Evolutionary conservation across 1,140 invertebrate species (phyloP), one percentile per base, ranked within the genome.

Genomic region (Drosophila neocordata): DNA sequence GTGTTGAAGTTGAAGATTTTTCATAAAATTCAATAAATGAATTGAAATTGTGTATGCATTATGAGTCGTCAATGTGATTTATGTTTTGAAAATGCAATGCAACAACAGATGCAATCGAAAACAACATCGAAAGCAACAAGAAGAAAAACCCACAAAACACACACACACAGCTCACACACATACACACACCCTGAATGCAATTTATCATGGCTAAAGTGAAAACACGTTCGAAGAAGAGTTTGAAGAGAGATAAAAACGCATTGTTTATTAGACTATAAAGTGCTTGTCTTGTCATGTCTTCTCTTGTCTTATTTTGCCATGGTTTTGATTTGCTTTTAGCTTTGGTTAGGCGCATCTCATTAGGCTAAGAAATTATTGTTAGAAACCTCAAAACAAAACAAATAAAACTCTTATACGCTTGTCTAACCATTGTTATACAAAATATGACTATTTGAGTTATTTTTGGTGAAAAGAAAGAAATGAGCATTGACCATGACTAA

Each of bases 231-330:
- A 34, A 61, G 57, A 15, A 65, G 41, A 48, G 41, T 48, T 48
- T 20, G 41, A 44, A 13, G 15, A 20, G 27, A 59, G 74, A 68
- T 68, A 77, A 78, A 65, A 66, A 53, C 63, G 67, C 70, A 81
- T 87, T 81, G 77, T 78, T 87, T 87, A 85, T 81, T 78, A 78
- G 81, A 70, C 81, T 73, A 87, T 87, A 75, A 85, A 79, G 79
- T 73, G 80, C 22, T 38, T 59, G 57, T 7, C 20, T 59, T 37
- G 27, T 24, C 22, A 1, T 31, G 27, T 7, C 27, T 24, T 24
- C 24, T n/a, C n/a, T 24, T 31, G 27, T 31, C 22, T 38, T 59
- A 35, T n/a, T 20, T 59, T 37, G 31, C 24, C 53, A 64, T 80
- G 71, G 67, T 55, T 58, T 44, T 27, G 4, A 18, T 22, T 53